A percentile compares a stretch with the other conserved stretches of the same genome.
Evolutionary conservation across 2,888 invertebrate genomes (phyloP).

Genomic region (Automeris io): DNA sequence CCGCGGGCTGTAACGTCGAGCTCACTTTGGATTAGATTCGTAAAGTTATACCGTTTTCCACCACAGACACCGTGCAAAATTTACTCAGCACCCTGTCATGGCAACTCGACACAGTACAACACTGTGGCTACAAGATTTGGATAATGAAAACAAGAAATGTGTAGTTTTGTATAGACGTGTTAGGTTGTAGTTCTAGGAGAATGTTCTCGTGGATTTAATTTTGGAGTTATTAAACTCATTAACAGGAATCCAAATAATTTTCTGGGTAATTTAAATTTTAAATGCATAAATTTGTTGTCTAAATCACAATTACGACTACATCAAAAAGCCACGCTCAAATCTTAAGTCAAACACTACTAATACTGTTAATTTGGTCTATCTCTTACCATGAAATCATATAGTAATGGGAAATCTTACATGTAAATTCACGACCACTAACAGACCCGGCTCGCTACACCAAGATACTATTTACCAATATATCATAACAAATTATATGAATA

Average conservation of each 20-base stretch:
- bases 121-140: constrained; percentile 12
- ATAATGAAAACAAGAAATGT: constrained; percentile 11
- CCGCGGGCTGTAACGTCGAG: constrained; percentile 50
- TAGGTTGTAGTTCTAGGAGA: constrained; percentile 17
- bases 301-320: too few species aligned
- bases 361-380: too few species aligned
- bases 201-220: constrained; percentile 16
- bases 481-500: too few species aligned
- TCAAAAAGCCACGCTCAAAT: too few species aligned
- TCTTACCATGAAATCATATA: too few species aligned
- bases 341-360: too few species aligned
- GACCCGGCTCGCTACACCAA: too few species aligned
- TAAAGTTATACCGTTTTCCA: constrained; percentile 38
- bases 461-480: too few species aligned
- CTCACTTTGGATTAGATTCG: constrained; percentile 63
- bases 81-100: constrained; percentile 10
- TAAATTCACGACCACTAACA: too few species aligned
- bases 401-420: too few species aligned
- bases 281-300: too few species aligned
- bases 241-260: constrained; percentile 4
- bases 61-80: constrained; percentile 20
- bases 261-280: neutral
- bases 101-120: constrained; percentile 17
- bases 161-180: neutral
- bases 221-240: constrained; percentile 11